Conservation (phyloP, 2,888 invertebrate species). For the Diarsia dahlii region DNA sequence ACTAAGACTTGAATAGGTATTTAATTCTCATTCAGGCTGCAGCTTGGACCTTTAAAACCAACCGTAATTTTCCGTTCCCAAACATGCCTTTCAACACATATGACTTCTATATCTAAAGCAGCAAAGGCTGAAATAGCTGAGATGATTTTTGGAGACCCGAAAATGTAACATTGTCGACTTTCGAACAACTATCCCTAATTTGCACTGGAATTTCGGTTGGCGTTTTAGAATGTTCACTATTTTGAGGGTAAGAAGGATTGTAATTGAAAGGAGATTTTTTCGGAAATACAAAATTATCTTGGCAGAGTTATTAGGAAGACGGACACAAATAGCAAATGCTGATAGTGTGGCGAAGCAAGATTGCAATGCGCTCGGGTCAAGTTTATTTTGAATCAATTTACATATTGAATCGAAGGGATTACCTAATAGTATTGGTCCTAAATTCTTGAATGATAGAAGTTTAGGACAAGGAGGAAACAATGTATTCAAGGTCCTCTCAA, state of each 20-base stretch:
- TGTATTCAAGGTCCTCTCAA: constrained; percentile 26
- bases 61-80: constrained; percentile 20
- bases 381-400: constrained; percentile 69
- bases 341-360: constrained; percentile 72
- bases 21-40: constrained; percentile 81
- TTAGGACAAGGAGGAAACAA: constrained; percentile 28
- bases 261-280: constrained; percentile 18
- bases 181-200: constrained; percentile 43
- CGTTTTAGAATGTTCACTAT: constrained; percentile 37
- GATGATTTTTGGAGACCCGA: constrained; percentile 16
- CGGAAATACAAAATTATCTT: constrained; percentile 33
- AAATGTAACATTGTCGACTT: constrained; percentile 51
- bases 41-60: constrained; percentile 63
- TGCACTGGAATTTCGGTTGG: constrained; percentile 31
- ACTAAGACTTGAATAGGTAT: constrained; percentile 79
- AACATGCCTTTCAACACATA: background rate
- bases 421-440: constrained; percentile 56
- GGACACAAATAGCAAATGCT: constrained; percentile 68
- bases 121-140: constrained; percentile 50
- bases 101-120: constrained; percentile 4
- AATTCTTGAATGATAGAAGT: constrained; percentile 57
- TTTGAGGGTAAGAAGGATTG: constrained; percentile 24
- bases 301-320: constrained; percentile 68
- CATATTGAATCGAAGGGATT: constrained; percentile 66
- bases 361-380: constrained; percentile 68